phyloP scores from a whole-genome alignment of 2,888 invertebrate species.

The Ormyrus thymus region DNA sequence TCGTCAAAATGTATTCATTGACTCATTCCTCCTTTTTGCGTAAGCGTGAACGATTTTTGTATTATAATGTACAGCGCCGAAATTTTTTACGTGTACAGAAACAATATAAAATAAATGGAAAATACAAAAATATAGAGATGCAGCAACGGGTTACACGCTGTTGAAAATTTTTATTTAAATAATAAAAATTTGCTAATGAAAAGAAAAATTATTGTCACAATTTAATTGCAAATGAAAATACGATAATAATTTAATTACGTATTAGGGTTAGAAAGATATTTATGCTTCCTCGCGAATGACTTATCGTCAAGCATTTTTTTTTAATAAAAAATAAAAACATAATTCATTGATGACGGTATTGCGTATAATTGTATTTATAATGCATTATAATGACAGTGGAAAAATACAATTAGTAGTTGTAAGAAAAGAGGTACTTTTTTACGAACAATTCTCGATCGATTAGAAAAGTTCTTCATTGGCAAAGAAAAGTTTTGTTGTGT shows the following conservation, averaged over 20 bases:
- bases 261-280: conserved; percentile 46
- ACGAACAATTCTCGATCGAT: conserved; percentile 23
- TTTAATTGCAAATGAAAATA: conserved; percentile 42
- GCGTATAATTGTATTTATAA: conserved; percentile 48
- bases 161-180: conserved; percentile 40
- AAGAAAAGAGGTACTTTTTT: conserved; percentile 15
- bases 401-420: conserved; percentile 20
- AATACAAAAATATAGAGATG: conserved; percentile 45
- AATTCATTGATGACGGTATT: conserved; percentile 33
- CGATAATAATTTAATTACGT: conserved; percentile 39
- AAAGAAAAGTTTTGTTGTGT: conserved; percentile 33
- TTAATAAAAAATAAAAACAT: conserved; percentile 22
- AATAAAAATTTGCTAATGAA: conserved; percentile 42
- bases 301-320: conserved; percentile 36
- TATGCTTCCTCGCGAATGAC: conserved; percentile 52
- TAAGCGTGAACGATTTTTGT: conserved; percentile 47
- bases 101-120: conserved; percentile 40
- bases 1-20: conserved; percentile 24
- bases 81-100: conserved; percentile 57
- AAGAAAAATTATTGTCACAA: conserved; percentile 46
- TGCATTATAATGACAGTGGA: conserved; percentile 11
- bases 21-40: conserved; percentile 27
- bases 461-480: conserved; percentile 18
- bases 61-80: conserved; percentile 54
- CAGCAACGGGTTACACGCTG: conserved; percentile 39